Evolutionary conservation across 2,797 vertebrate species (phyloP).

Genomic region (Hoplostethus atlanticus): DNA sequence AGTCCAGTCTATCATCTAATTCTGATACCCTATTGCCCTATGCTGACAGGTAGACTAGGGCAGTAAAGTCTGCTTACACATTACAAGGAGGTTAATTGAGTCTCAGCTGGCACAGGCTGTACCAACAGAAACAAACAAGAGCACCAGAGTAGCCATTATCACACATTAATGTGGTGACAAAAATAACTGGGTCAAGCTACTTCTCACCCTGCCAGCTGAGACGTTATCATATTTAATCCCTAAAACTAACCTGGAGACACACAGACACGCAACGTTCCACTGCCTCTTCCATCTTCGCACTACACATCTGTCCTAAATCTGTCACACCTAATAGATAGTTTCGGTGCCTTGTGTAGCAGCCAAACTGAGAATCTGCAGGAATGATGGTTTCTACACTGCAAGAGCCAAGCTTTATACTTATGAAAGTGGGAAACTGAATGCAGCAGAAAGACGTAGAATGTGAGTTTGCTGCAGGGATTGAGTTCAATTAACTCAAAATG

Average conservation of each 20-base stretch:
- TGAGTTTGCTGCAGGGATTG: slow-evolving; percentile 11
- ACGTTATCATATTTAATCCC: slow-evolving; percentile 20
- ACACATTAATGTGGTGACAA: slow-evolving; percentile 27
- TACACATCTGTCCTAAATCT: slow-evolving; percentile 50
- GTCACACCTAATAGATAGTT: slow-evolving; percentile 47
- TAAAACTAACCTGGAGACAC: slow-evolving; percentile 42
- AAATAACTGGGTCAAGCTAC: slow-evolving; percentile 8
- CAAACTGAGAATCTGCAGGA: slow-evolving; percentile 13
- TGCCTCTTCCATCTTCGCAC: slow-evolving; percentile 37
- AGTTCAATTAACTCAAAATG: slow-evolving; percentile 12
- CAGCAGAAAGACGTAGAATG: too few species aligned
- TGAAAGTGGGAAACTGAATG: slow-evolving; percentile 31
- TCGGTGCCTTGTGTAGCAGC: slow-evolving; percentile 20
- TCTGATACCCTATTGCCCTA: slow-evolving; percentile 6
- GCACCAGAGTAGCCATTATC: background rate
- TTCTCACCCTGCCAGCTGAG: slow-evolving; percentile 29
- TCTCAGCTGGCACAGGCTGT: slow-evolving; percentile 15
- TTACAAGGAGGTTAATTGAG: slow-evolving; percentile 17
- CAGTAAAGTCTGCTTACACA: slow-evolving; percentile 14
- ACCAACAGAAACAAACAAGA: slow-evolving; percentile 11
- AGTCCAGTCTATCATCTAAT: too few species aligned
- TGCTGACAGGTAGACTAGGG: background rate
- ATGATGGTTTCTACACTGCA: slow-evolving; percentile 21
- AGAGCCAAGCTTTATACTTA: slow-evolving; percentile 17
- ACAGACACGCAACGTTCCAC: slow-evolving; percentile 46